phyloP scores from a whole-genome alignment of 2,797 vertebrate species.

The Diceros bicornis region DNA sequence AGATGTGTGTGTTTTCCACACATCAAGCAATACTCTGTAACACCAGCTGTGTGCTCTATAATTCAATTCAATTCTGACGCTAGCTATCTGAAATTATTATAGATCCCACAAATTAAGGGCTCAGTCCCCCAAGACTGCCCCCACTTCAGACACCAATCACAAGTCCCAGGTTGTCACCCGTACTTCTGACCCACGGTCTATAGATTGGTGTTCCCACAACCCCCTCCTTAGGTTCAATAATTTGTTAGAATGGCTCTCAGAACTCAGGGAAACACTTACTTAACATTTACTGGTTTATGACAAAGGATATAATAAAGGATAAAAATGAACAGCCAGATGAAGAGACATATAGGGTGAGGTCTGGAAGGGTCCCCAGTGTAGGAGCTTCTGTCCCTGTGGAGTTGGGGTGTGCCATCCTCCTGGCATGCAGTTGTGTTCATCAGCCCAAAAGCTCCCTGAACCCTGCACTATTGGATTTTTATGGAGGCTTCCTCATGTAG shows the following conservation, averaged over 20 bases:
- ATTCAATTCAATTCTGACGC: neutral
- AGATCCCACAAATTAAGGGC: neutral
- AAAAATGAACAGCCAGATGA: neutral
- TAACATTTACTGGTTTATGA: neutral
- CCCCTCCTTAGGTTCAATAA: neutral
- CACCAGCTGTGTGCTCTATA: neutral
- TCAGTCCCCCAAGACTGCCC: neutral
- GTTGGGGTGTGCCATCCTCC: neutral
- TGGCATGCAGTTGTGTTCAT: neutral
- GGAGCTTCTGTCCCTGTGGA: neutral
- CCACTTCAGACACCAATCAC: neutral
- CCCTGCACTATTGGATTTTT: neutral
- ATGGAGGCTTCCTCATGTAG: neutral
- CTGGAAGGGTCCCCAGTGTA: neutral
- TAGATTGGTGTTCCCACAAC: no score
- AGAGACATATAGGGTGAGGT: neutral
- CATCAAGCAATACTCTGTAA: neutral
- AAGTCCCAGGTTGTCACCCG: neutral
- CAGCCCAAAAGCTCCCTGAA: neutral
- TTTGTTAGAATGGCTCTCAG: neutral
- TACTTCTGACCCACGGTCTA: neutral
- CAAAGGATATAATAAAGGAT: neutral
- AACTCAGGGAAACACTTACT: neutral
- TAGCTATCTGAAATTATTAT: neutral
- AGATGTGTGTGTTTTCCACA: neutral